Percentiles rank a stretch among this genome's conserved stretches.
These are phyloP conservation scores for Dicyrtoma fusca DNA, from an alignment of 2,888 invertebrate species.

Conservation along the genomic window DNA sequence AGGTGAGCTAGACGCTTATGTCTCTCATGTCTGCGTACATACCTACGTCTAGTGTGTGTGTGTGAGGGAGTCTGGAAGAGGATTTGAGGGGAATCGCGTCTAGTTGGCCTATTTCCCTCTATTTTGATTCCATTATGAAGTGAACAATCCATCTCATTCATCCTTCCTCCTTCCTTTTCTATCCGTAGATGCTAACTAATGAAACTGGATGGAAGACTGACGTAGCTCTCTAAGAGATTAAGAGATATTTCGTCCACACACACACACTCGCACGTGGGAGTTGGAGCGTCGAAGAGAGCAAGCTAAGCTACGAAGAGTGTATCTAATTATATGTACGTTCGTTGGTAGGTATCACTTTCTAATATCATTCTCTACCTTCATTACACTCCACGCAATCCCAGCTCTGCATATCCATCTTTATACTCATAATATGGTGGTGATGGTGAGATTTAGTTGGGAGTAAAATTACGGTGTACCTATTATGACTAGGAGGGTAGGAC, in stretches of 20 bases:
- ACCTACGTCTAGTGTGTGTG: too few species aligned
- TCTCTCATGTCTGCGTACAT: too few species aligned
- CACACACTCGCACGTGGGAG: slow-evolving; percentile 2
- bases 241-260: not conserved
- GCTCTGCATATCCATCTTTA: too few species aligned
- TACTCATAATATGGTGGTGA: too few species aligned
- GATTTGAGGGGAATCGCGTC: slow-evolving; percentile 1
- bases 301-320: not conserved
- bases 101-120: slow-evolving; percentile 14
- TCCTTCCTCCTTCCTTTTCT: not conserved
- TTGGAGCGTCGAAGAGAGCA: not conserved
- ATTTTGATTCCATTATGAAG: slow-evolving; percentile 26
- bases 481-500: too few species aligned
- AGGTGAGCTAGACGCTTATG: too few species aligned
- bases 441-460: too few species aligned
- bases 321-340: too few species aligned
- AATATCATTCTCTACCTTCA: not conserved
- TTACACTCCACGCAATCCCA: not conserved
- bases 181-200: slow-evolving; percentile 11
- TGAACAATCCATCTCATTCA: slow-evolving; percentile 27
- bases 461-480: too few species aligned
- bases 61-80: not conserved
- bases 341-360: too few species aligned
- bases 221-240: slow-evolving; percentile 17
- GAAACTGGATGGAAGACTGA: slow-evolving; percentile 21